Conservation (phyloP, 2,113 vertebrate genomes). For the Fregetta grallaria region DNA sequence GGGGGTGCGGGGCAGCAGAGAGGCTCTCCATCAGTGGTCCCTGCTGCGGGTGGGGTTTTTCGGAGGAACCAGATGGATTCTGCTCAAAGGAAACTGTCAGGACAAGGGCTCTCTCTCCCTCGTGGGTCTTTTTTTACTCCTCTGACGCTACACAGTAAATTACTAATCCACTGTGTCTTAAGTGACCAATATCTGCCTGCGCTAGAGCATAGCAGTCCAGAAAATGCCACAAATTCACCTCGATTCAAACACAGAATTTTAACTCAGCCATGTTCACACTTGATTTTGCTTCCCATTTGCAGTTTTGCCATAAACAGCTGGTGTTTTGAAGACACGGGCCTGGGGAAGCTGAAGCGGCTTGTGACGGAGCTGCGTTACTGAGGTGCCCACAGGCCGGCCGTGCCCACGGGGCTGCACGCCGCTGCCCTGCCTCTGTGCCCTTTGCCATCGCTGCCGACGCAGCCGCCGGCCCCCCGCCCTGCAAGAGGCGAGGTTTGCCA, state of each 20-base stretch:
- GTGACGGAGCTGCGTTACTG: accelerated
- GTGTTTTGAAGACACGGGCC: no score
- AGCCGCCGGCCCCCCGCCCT: background rate
- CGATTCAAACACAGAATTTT: accelerated
- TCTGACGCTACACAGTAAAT: background rate
- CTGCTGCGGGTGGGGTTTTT: background rate
- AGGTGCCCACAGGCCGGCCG: accelerated
- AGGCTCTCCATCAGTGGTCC: background rate
- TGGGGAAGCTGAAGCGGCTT: background rate
- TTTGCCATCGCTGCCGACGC: accelerated
- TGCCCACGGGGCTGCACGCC: accelerated
- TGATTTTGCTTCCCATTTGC: background rate
- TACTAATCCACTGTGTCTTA: background rate
- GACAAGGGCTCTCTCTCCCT: background rate
- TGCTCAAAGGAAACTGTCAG: background rate
- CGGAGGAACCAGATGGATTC: background rate
- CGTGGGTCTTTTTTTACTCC: background rate
- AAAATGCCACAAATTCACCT: background rate
- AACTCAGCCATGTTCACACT: accelerated
- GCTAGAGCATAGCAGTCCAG: background rate
- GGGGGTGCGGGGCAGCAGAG: background rate
- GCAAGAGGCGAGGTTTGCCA: background rate
- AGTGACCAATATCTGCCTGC: background rate
- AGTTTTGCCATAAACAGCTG: background rate
- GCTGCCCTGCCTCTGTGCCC: background rate